These are phyloP conservation scores for Leptodactylus fuscus DNA, from an alignment of 2,113 vertebrate species.

Conservation along the genomic window DNA sequence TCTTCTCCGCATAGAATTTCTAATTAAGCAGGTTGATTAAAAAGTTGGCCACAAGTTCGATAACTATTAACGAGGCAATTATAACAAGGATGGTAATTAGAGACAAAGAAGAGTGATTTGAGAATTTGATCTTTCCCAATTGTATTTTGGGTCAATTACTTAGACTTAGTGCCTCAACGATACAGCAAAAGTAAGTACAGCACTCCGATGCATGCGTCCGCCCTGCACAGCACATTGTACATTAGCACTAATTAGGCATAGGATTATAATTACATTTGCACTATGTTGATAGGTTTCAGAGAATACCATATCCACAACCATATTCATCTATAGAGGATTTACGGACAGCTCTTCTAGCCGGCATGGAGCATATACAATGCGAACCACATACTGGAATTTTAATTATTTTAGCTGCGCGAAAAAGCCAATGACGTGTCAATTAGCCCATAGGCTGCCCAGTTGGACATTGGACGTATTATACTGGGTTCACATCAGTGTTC, in stretches of 20 bases:
- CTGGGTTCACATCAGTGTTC: too few relatives aligned
- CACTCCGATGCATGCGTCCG: background rate
- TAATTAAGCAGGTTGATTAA: conserved; percentile 55
- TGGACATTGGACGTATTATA: too few relatives aligned
- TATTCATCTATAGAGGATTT: background rate
- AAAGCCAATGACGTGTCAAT: too few relatives aligned
- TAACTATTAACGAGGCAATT: conserved; percentile 56
- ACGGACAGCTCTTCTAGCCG: background rate
- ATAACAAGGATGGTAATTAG: conserved; percentile 50
- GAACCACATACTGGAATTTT: background rate
- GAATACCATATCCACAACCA: background rate
- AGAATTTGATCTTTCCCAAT: conserved; percentile 47
- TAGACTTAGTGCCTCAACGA: conserved; percentile 12
- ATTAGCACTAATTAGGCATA: background rate
- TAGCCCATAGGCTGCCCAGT: too few relatives aligned
- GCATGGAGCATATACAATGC: background rate
- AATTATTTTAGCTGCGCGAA: too few relatives aligned
- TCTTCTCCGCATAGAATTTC: conserved; percentile 17
- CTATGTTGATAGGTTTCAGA: background rate
- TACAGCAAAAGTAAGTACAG: conserved; percentile 34
- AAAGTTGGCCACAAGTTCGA: conserved; percentile 52
- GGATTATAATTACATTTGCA: background rate
- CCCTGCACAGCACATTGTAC: background rate
- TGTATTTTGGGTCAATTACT: conserved; percentile 54
- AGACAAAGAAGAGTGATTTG: conserved; percentile 51